phyloP scores from a whole-genome alignment of 1,140 invertebrate genomes.

The Steinernema khuongi region DNA sequence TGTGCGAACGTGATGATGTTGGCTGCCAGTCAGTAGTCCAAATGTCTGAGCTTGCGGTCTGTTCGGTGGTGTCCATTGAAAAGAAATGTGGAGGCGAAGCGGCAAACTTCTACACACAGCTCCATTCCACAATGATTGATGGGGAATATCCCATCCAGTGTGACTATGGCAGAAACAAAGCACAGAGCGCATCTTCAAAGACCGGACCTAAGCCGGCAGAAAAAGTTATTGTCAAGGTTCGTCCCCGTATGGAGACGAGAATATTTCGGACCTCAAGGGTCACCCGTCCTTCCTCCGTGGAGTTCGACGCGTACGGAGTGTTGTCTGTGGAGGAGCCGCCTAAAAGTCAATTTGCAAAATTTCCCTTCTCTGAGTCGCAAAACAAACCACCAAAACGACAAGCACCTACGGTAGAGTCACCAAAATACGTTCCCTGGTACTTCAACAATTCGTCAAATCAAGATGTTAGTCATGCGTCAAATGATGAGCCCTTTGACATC shows the following conservation, averaged over 20 bases:
- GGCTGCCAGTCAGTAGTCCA: conserved; percentile 14
- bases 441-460: background rate
- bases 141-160: conserved; percentile 25
- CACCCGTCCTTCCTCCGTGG: too few species aligned
- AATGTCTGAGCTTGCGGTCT: conserved; percentile 23
- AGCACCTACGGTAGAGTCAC: background rate
- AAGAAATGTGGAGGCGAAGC: conserved; percentile 24
- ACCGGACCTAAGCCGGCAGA: background rate
- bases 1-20: conserved; percentile 10
- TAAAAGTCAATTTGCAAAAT: too few species aligned
- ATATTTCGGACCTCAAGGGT: background rate
- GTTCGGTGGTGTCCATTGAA: conserved; percentile 21
- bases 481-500: too few species aligned
- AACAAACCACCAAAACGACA: background rate
- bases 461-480: background rate
- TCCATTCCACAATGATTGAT: conserved; percentile 18
- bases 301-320: too few species aligned
- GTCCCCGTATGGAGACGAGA: background rate
- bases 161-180: background rate
- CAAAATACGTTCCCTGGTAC: background rate
- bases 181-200: background rate
- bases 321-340: too few species aligned
- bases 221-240: background rate
- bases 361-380: too few species aligned
- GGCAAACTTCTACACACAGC: conserved; percentile 11